Evolutionary conservation across 64 coral and sea anemone species (phyloP).

Genomic region (Montipora sp.): DNA sequence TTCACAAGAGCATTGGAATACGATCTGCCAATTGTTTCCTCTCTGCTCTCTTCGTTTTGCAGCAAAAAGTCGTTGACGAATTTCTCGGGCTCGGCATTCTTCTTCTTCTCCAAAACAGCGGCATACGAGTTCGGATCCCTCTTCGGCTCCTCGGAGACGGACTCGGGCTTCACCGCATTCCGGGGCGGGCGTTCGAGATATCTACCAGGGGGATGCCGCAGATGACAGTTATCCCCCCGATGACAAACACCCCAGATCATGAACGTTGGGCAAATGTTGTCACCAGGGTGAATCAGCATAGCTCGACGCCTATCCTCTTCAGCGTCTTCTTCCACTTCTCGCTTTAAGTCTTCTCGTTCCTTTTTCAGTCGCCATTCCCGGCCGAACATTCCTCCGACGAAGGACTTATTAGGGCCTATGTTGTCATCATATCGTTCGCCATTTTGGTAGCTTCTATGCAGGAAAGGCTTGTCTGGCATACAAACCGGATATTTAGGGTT

Average conservation of each 20-base stretch:
- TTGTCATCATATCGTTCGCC: not conserved
- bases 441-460: not conserved
- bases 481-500: not conserved
- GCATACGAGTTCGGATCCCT: slow-evolving; percentile 26
- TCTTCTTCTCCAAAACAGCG: slow-evolving; percentile 1
- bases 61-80: slow-evolving; percentile 4
- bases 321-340: not conserved
- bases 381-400: slow-evolving; percentile 1
- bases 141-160: not conserved
- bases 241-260: slow-evolving; percentile 53
- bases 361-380: not conserved
- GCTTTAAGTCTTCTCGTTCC: not conserved
- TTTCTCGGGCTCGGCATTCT: not conserved
- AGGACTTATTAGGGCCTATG: not conserved
- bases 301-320: not conserved
- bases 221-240: slow-evolving; percentile 2
- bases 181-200: slow-evolving; percentile 19
- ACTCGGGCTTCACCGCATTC: not conserved
- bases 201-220: slow-evolving; percentile 32
- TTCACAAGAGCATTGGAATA: not conserved
- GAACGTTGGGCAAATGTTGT: slow-evolving; percentile 41
- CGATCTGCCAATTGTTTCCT: not conserved
- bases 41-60: too few relatives aligned
- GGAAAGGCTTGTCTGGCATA: slow-evolving; percentile 12
- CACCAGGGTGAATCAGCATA: not conserved